Evolutionary conservation across 2,113 vertebrate genomes (phyloP), one percentile per base, ranked within the genome.

Genomic region (Zingel zingel): DNA sequence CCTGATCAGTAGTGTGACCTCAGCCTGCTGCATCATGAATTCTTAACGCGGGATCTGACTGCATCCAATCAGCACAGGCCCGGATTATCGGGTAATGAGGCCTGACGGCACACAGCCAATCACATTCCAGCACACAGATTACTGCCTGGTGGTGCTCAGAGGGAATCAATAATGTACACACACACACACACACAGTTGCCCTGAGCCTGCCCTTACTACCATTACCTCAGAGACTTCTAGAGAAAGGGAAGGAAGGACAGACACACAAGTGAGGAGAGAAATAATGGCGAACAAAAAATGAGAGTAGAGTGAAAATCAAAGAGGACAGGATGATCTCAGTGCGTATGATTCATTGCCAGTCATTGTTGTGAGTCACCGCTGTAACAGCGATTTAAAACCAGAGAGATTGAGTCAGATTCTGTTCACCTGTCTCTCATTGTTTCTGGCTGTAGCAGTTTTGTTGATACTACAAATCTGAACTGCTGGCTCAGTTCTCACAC

Each of bases 1-100:
- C 74, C 68, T 12, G n/a, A 79, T 90, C 86, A 45, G 86, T 65
- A 77, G 91, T 36, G 87, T 95, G 94, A 96, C 89, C 90, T 90
- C 88, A 94, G 50, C 1, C 65, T 79, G 79, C 80, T 80, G 92
- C 94, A 94, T 81, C 89, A 72, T 84, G 82, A 80, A 91, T 92
- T 63, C 84, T 86, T 92, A 92, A 93, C 67, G 43, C 82, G 74
- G 74, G 59, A 25, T 21, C 36, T 45, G 27, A 19, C 45, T 9
- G 56, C 84, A 9, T 64, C 92, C 91, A 93, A 92, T 88, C 90
- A 71, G 82, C 21, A 45, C 51, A 43, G 72, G 61, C 27, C 63
- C 57, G 79, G 67, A 62, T 73, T 66, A 86, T 81, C 81, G 53
- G 88, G 82, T 88, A 90, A 91, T 36, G 84, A 89, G 45, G 89